phyloP scores from a whole-genome alignment of 2,888 invertebrate species.

The Osmoderma eremita region DNA sequence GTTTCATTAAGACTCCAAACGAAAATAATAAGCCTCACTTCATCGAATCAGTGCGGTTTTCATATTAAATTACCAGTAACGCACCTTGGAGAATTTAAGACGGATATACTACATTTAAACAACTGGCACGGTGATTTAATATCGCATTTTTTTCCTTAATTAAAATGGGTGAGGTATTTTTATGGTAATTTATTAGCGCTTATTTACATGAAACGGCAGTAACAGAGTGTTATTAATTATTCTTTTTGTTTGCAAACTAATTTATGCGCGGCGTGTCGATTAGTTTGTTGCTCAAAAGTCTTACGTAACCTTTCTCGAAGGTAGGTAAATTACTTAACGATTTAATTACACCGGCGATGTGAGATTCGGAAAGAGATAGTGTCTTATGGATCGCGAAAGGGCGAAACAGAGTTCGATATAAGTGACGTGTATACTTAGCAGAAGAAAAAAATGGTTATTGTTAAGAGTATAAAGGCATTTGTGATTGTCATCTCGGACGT shows the following conservation, averaged over 20 bases:
- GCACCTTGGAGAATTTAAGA: background rate
- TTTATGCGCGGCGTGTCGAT: conserved; percentile 32
- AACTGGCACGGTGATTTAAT: conserved; percentile 20
- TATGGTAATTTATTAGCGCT: conserved; percentile 30
- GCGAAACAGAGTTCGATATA: conserved; percentile 6
- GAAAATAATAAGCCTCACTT: too few species aligned
- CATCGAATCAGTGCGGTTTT: too few species aligned
- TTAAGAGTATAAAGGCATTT: conserved; percentile 25
- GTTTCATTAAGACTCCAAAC: too few species aligned
- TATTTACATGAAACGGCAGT: conserved; percentile 36
- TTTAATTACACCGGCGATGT: conserved; percentile 39
- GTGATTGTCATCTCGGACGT: conserved; percentile 17
- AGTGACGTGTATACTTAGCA: background rate
- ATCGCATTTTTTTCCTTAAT: conserved; percentile 31
- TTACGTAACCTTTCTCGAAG: conserved; percentile 39
- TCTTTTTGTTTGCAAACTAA: conserved; percentile 36
- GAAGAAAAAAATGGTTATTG: conserved; percentile 18
- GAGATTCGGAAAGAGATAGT: conserved; percentile 22
- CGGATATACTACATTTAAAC: conserved; percentile 1
- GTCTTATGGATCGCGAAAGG: background rate
- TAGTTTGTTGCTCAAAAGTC: conserved; percentile 15
- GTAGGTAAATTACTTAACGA: conserved; percentile 41
- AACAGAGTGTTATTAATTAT: conserved; percentile 36
- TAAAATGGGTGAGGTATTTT: conserved; percentile 38
- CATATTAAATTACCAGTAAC: too few species aligned